Base-by-base conservation (phyloP, 2,888 invertebrate species). In the Cinara cedri region DNA sequence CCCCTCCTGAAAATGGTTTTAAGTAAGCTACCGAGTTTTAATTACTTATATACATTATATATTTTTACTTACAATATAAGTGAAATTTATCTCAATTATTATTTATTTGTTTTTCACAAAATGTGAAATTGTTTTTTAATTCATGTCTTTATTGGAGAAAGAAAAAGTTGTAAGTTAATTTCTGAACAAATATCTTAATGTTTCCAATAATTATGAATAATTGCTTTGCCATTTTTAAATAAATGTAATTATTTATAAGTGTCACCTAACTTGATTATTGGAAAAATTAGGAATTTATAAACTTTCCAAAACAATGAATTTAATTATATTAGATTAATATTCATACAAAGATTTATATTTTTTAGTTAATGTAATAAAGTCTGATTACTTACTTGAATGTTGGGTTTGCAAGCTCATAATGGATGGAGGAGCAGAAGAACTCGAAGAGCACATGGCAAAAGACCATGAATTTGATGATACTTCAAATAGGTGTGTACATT, bases 391-490 rank as follows among this genome's bases (percentile, higher is more conserved):
- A 10, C 82, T 83, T 11, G 82, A 83, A 57, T 83, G 83, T 78
- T 83, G 81, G 78, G 81, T 81, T 55, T 83, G 83, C 70, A 83
- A 83, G 66, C 83, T 83, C 62, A 83, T 83, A 62, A 80, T 83
- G 19, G 78, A 78, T 62, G 78, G 70, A 49, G 78, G 78, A 60
- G 34, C 70, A 78, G 78, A 78, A 60, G 78, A 70, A 70, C 78
- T 78, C 57, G 78, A 78, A 26, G 78, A 78, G 19, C 78, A 78
- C 42, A 70, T 78, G 60, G 70, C 68, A 60, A 78, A 70, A 78
- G 78, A 78, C 21, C 78, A 78, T 21, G 70, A 78, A 60, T 78
- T 78, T 62, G 78, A 78, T 44, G 68, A 70, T 70, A 8, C 60
- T 51, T 54, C 42, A 51, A 78, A 51, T 42, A 68, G 70, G 78